These are phyloP conservation scores for Lichenostomus cassidix DNA, from an alignment of 2,113 vertebrate species.

Conservation along the genomic window DNA sequence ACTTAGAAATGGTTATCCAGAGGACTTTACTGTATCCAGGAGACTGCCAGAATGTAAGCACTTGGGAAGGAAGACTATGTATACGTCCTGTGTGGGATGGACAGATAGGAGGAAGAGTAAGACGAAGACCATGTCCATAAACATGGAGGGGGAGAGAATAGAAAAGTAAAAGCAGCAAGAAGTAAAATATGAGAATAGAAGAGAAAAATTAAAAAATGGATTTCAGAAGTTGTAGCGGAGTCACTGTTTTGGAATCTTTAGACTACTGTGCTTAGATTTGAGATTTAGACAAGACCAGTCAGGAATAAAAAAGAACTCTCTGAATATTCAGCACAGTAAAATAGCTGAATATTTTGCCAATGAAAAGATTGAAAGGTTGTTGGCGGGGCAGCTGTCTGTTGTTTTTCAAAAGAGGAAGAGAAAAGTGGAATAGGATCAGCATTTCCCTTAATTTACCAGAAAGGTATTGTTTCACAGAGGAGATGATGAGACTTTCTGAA, in stretches of 20 bases:
- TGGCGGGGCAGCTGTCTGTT: neutral
- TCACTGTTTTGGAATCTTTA: neutral
- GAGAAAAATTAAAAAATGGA: neutral
- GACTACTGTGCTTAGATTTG: neutral
- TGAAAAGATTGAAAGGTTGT: neutral
- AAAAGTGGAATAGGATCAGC: neutral
- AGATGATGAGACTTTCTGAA: neutral
- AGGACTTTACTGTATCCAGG: neutral
- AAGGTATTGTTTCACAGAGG: neutral
- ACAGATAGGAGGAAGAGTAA: neutral
- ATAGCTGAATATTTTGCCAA: neutral
- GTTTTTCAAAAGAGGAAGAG: neutral
- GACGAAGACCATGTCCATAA: neutral
- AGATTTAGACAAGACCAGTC: neutral
- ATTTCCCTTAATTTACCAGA: neutral
- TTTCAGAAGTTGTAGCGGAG: neutral
- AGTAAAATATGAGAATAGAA: neutral
- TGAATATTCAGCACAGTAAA: neutral
- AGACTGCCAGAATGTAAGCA: neutral
- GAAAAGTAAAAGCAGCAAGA: neutral
- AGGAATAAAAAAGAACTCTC: neutral
- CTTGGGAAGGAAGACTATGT: neutral
- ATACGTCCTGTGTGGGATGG: neutral
- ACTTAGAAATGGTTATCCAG: neutral
- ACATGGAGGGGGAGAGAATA: fast-evolving